These are phyloP conservation scores for Neoseiulus cucumeris DNA, from an alignment of 1,140 invertebrate genomes.

Conservation along the genomic window DNA sequence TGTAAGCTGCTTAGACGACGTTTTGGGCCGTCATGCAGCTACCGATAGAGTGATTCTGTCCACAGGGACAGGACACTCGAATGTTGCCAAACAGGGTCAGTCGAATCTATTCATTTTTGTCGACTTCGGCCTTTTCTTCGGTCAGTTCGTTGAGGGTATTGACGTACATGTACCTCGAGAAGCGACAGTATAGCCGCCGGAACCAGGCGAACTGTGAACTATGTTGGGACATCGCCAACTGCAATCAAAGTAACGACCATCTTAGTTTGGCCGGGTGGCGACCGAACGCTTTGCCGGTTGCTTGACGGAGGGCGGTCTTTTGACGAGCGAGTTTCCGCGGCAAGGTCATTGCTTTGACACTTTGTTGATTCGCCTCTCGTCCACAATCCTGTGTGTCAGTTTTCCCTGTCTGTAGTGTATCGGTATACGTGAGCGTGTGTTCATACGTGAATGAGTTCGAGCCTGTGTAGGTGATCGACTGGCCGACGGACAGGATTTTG, in stretches of 20 bases:
- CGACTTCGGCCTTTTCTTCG: background rate
- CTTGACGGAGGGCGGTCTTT: too few relatives aligned
- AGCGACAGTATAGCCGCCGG: background rate
- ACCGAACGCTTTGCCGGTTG: too few relatives aligned
- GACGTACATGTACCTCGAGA: conserved; percentile 6
- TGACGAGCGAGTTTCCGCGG: too few relatives aligned
- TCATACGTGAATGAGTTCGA: too few relatives aligned
- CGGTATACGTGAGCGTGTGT: too few relatives aligned
- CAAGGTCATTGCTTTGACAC: too few relatives aligned
- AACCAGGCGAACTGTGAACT: background rate
- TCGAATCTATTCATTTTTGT: conserved; percentile 11
- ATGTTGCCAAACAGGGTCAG: conserved; percentile 11
- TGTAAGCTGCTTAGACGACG: background rate
- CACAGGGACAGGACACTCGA: conserved; percentile 6
- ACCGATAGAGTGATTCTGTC: conserved; percentile 10
- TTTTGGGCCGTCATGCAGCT: conserved; percentile 9
- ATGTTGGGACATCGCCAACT: conserved; percentile 10
- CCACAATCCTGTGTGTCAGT: too few relatives aligned
- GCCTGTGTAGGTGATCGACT: too few relatives aligned
- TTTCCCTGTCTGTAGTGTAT: too few relatives aligned
- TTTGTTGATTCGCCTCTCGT: too few relatives aligned
- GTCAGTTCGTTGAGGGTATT: conserved; percentile 2
- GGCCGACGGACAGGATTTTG: too few relatives aligned
- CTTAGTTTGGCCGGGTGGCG: too few relatives aligned
- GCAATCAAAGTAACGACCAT: background rate